These are phyloP conservation scores for Nomada ferruginata DNA, from an alignment of 2,888 invertebrate species.

Conservation along the genomic window DNA sequence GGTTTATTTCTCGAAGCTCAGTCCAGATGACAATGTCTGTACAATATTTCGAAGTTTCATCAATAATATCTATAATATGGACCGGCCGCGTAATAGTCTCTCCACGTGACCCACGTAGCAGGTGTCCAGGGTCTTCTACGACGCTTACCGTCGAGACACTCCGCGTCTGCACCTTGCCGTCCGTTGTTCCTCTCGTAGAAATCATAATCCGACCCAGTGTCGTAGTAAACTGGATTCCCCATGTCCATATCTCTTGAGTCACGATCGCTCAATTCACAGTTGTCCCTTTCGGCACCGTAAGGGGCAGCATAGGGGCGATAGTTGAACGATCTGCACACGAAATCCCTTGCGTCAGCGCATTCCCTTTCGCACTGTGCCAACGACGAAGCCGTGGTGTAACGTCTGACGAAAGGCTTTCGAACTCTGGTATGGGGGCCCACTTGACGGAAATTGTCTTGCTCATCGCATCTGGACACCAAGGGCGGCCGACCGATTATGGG, in stretches of 20 bases:
- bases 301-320: constrained; percentile 89
- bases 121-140: constrained; percentile 52
- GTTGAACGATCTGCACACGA: constrained; percentile 94
- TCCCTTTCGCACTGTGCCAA: constrained; percentile 93
- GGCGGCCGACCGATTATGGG: constrained; percentile 84
- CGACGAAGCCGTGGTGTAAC: constrained; percentile 90
- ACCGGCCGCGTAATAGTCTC: constrained; percentile 21
- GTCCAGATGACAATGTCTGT: constrained; percentile 50
- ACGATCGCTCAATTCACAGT: constrained; percentile 95
- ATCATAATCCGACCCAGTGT: constrained; percentile 92
- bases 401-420: constrained; percentile 91
- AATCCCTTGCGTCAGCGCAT: constrained; percentile 92
- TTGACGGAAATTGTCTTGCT: constrained; percentile 92
- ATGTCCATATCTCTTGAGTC: constrained; percentile 93
- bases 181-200: constrained; percentile 93
- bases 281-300: constrained; percentile 89
- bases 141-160: constrained; percentile 93
- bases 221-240: constrained; percentile 94
- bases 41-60: constrained; percentile 43
- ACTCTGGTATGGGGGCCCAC: constrained; percentile 91
- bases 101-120: constrained; percentile 32
- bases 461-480: constrained; percentile 89
- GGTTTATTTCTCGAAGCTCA: constrained; percentile 49
- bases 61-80: constrained; percentile 28
- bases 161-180: constrained; percentile 89